Percentiles rank a stretch among this genome's conserved stretches.
phyloP scores from a whole-genome alignment of 2,113 vertebrate genomes.

The Orcinus orca region DNA sequence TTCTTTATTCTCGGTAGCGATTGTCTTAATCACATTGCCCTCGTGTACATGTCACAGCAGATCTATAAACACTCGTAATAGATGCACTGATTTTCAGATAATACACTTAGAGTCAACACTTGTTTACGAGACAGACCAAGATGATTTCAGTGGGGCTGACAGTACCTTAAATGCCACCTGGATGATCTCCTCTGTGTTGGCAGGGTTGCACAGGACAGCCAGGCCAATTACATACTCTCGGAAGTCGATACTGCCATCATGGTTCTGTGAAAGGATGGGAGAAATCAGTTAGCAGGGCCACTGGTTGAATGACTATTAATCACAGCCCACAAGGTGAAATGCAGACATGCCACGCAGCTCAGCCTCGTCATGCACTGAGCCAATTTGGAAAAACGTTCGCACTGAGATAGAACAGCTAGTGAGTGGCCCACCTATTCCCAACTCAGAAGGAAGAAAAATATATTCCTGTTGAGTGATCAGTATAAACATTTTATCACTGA shows the following conservation, averaged over 20 bases:
- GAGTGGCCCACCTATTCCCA: not conserved
- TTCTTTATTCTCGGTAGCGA: conserved; percentile 73
- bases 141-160: conserved; percentile 61
- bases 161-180: conserved; percentile 94
- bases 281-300: conserved; percentile 22
- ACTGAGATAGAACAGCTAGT: not conserved
- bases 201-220: conserved; percentile 93
- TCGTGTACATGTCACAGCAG: conserved; percentile 70
- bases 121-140: conserved; percentile 67
- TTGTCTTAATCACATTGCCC: conserved; percentile 78
- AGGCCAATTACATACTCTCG: conserved; percentile 98
- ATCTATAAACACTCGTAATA: conserved; percentile 71
- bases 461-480: not conserved
- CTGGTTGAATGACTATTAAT: not conserved
- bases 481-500: not conserved
- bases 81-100: conserved; percentile 69
- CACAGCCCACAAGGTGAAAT: not conserved
- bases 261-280: conserved; percentile 83
- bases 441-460: not conserved
- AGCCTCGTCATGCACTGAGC: too few relatives aligned
- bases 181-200: conserved; percentile 95
- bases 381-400: not conserved
- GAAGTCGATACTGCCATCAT: conserved; percentile 97
- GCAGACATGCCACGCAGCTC: not conserved
- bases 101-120: conserved; percentile 77